phyloP scores from a whole-genome alignment of 2,113 vertebrate species.

The Laticauda laticaudata region DNA sequence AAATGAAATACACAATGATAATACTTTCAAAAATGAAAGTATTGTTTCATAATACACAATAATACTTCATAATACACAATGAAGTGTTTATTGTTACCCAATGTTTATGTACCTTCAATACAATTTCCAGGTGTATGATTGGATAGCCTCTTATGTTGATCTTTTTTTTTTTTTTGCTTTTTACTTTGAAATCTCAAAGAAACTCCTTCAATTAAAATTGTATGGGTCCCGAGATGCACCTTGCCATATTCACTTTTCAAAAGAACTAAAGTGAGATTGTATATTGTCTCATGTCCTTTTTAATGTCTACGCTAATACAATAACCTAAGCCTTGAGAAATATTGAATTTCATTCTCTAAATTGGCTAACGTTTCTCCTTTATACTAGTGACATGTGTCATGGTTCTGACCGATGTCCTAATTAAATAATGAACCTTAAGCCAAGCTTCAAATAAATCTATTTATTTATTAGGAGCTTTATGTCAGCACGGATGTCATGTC shows the following conservation, averaged over 20 bases:
- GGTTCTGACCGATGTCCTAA: too few species aligned
- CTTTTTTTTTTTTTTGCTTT: neutral
- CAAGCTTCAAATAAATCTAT: too few species aligned
- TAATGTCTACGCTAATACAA: neutral
- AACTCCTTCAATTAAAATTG: neutral
- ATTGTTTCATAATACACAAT: too few species aligned
- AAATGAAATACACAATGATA: conserved; percentile 57
- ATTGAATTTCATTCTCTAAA: neutral
- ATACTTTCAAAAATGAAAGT: conserved; percentile 28
- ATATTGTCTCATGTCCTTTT: neutral
- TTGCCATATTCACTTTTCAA: neutral
- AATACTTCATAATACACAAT: too few species aligned
- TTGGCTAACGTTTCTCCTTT: neutral
- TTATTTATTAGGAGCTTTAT: too few species aligned
- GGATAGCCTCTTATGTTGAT: neutral
- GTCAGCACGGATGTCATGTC: too few species aligned
- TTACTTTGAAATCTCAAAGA: neutral
- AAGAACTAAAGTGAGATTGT: neutral
- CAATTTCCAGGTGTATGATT: neutral
- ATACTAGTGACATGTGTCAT: neutral
- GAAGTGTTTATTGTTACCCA: conserved; percentile 60
- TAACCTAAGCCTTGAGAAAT: neutral
- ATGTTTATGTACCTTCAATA: neutral
- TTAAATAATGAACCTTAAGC: too few species aligned
- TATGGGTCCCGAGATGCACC: neutral